Conservation (phyloP, 2,888 invertebrate genomes). For the Lithophane semibrunnea region DNA sequence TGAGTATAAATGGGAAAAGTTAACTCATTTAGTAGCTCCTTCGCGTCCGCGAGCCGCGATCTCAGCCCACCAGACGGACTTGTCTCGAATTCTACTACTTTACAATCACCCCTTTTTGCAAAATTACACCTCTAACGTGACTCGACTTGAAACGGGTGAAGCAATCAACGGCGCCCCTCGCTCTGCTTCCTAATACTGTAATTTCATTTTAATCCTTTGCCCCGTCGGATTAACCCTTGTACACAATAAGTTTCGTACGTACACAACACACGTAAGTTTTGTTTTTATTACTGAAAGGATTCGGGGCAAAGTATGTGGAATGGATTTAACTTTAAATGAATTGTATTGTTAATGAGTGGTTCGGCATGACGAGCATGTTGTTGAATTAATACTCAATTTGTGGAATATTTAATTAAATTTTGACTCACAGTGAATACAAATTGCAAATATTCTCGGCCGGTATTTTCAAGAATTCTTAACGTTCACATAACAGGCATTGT, state of each 20-base stretch:
- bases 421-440: slow-evolving; percentile 19
- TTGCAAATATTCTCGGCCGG: slow-evolving; percentile 5
- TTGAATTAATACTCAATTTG: slow-evolving; percentile 36
- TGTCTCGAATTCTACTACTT: slow-evolving; percentile 76
- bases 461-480: slow-evolving; percentile 1
- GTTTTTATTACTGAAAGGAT: slow-evolving; percentile 62
- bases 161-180: slow-evolving; percentile 63
- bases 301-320: slow-evolving; percentile 64
- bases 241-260: slow-evolving; percentile 61
- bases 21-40: slow-evolving; percentile 84
- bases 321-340: slow-evolving; percentile 67
- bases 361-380: slow-evolving; percentile 54
- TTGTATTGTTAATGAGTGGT: slow-evolving; percentile 68
- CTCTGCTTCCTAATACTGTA: slow-evolving; percentile 70
- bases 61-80: slow-evolving; percentile 73
- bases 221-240: slow-evolving; percentile 67
- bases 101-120: slow-evolving; percentile 85
- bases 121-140: slow-evolving; percentile 85
- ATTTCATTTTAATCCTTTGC: slow-evolving; percentile 75
- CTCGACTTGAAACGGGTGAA: slow-evolving; percentile 72
- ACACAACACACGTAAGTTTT: slow-evolving; percentile 56
- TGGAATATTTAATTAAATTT: slow-evolving; percentile 45
- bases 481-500: neutral
- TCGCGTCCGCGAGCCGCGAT: slow-evolving; percentile 73
- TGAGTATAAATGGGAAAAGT: slow-evolving; percentile 88